Conservation (phyloP, 2,113 vertebrate genomes). For the Danio rerio region DNA sequence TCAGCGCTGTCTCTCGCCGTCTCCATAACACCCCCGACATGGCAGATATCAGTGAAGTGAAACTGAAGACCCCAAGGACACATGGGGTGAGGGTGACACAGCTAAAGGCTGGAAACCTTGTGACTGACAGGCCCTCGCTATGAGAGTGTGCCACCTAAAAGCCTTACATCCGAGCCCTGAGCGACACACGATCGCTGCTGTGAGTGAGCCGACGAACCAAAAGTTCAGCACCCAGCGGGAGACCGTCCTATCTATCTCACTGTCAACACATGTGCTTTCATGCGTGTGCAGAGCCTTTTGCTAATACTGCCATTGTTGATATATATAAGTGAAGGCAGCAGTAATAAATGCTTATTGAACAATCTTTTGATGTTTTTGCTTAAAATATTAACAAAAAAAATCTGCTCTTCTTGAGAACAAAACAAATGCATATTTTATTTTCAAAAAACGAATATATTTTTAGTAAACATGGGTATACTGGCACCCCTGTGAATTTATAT, state of each 20-base stretch:
- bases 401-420: too few relatives aligned
- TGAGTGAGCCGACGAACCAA: constrained; percentile 33
- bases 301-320: background rate
- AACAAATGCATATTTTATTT: too few relatives aligned
- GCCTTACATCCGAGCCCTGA: constrained; percentile 58
- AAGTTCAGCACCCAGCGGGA: constrained; percentile 69
- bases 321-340: too few relatives aligned
- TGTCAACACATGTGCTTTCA: constrained; percentile 62
- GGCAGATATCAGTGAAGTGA: constrained; percentile 42
- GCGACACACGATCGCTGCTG: background rate
- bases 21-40: constrained; percentile 22
- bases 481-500: too few relatives aligned
- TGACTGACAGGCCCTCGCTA: constrained; percentile 57
- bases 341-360: too few relatives aligned
- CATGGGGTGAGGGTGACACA: background rate
- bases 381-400: too few relatives aligned
- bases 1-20: constrained; percentile 36
- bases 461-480: too few relatives aligned
- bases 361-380: too few relatives aligned
- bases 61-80: constrained; percentile 44
- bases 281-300: constrained; percentile 10
- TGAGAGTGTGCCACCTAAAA: constrained; percentile 55
- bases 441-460: too few relatives aligned
- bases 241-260: constrained; percentile 52
- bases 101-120: constrained; percentile 28